A percentile compares a stretch with the other conserved stretches of the same genome.
Evolutionary conservation across 2,797 vertebrate species (phyloP).

Genomic region (Hoplostethus atlanticus): DNA sequence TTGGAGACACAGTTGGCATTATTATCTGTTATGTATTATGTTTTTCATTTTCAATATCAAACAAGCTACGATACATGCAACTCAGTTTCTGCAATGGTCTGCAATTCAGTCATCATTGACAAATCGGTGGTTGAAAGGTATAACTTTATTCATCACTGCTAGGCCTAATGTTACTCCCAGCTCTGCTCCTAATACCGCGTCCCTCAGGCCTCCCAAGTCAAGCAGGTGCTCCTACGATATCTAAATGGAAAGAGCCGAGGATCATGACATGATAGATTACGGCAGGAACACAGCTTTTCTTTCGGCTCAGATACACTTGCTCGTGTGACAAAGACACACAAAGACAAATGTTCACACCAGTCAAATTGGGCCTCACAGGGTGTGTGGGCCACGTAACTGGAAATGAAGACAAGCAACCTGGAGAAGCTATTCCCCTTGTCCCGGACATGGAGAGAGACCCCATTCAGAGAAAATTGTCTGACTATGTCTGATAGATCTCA

Average conservation of each 20-base stretch:
- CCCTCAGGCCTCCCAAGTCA: background rate
- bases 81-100: no score
- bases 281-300: conserved; percentile 56
- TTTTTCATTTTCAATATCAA: no score
- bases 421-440: conserved; percentile 45
- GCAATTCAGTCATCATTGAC: no score
- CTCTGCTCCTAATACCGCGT: conserved; percentile 20
- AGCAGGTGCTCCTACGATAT: conserved; percentile 27
- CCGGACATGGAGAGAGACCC: conserved; percentile 7
- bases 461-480: conserved; percentile 37
- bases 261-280: conserved; percentile 58
- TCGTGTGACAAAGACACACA: conserved; percentile 30
- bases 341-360: conserved; percentile 61
- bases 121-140: no score
- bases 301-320: conserved; percentile 52
- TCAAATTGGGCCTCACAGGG: conserved; percentile 43
- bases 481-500: conserved; percentile 68
- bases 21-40: no score
- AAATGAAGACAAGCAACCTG: conserved; percentile 75
- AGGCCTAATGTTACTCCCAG: conserved; percentile 3
- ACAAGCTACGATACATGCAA: no score
- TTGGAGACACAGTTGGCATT: no score
- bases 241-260: conserved; percentile 25
- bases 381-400: conserved; percentile 33
- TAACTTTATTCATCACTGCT: no score